Percentiles rank a stretch among this genome's conserved stretches.
Conservation (phyloP, 2,113 vertebrate genomes). For the Sminthopsis crassicaudata region DNA sequence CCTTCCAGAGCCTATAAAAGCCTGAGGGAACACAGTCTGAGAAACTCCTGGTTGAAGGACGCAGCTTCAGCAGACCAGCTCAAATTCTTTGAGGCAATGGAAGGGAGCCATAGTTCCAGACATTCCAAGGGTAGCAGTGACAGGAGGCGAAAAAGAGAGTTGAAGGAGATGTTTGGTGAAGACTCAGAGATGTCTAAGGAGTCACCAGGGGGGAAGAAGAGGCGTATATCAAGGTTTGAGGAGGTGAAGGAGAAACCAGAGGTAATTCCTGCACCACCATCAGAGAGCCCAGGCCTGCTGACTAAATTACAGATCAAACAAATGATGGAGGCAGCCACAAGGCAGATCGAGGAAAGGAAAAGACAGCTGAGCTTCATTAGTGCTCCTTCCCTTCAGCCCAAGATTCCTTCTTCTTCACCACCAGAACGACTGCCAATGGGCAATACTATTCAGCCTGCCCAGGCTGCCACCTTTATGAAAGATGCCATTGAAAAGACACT, state of each 20-base stretch:
- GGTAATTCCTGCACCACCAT: conserved; percentile 88
- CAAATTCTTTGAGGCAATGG: conserved; percentile 90
- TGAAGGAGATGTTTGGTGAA: conserved; percentile 95
- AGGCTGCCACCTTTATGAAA: conserved; percentile 94
- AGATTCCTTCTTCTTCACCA: conserved; percentile 68
- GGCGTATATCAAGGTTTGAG: conserved; percentile 90
- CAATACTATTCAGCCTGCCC: conserved; percentile 91
- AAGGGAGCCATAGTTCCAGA: conserved; percentile 89
- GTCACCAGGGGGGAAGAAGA: conserved; percentile 83
- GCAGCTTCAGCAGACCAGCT: neutral
- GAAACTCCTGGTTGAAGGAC: neutral
- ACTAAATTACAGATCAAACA: conserved; percentile 95
- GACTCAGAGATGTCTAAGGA: conserved; percentile 87
- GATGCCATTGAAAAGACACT: conserved; percentile 94
- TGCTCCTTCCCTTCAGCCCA: conserved; percentile 78
- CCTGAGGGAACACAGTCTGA: neutral
- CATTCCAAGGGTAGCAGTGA: conserved; percentile 89
- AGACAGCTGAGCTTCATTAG: conserved; percentile 92
- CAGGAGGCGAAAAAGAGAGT: conserved; percentile 90
- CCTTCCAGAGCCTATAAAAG: neutral
- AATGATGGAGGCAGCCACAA: conserved; percentile 94
- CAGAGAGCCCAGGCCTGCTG: conserved; percentile 92
- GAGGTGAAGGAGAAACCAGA: conserved; percentile 92
- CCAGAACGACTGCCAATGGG: conserved; percentile 80
- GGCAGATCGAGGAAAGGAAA: conserved; percentile 93